A percentile compares a stretch with the other conserved stretches of the same genome.
phyloP scores from a whole-genome alignment of 2,888 invertebrate genomes.

The Drepana falcataria region DNA sequence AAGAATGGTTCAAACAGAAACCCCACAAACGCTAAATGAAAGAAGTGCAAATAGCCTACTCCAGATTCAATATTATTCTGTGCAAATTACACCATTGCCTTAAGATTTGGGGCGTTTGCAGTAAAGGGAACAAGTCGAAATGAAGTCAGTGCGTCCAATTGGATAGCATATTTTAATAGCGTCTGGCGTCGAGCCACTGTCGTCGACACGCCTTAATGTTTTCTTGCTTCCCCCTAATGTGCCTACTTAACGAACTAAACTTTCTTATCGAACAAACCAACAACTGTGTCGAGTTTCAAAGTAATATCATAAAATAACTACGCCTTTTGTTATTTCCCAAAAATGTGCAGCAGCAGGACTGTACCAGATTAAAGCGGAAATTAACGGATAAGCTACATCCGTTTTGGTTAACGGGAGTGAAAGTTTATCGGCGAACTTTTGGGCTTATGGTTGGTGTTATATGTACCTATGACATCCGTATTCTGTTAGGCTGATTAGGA shows the following conservation, averaged over 20 bases:
- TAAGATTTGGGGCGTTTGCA: constrained; percentile 37
- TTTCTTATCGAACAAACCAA: constrained; percentile 71
- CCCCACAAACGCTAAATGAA: constrained; percentile 15
- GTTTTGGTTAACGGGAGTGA: not conserved
- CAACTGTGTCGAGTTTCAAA: constrained; percentile 52
- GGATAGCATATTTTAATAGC: constrained; percentile 71
- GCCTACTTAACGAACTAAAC: constrained; percentile 74
- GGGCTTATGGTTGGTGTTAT: not conserved
- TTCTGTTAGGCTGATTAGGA: not conserved
- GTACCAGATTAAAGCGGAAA: constrained; percentile 3
- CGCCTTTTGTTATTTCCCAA: constrained; percentile 33
- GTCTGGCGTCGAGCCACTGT: constrained; percentile 67
- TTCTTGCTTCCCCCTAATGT: constrained; percentile 73
- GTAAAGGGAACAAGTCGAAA: constrained; percentile 38
- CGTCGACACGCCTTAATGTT: constrained; percentile 66
- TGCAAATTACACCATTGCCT: constrained; percentile 45
- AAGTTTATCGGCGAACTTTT: not conserved
- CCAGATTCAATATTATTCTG: constrained; percentile 47
- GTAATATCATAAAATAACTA: constrained; percentile 56
- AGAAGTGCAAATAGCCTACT: constrained; percentile 34
- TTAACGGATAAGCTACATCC: constrained; percentile 1
- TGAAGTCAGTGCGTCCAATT: constrained; percentile 61
- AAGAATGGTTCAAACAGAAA: constrained; percentile 3
- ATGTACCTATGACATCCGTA: not conserved
- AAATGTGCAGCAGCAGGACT: constrained; percentile 24